Evolutionary conservation across 2,888 invertebrate genomes (phyloP).

Genomic region (Ischnus inquisitorius): DNA sequence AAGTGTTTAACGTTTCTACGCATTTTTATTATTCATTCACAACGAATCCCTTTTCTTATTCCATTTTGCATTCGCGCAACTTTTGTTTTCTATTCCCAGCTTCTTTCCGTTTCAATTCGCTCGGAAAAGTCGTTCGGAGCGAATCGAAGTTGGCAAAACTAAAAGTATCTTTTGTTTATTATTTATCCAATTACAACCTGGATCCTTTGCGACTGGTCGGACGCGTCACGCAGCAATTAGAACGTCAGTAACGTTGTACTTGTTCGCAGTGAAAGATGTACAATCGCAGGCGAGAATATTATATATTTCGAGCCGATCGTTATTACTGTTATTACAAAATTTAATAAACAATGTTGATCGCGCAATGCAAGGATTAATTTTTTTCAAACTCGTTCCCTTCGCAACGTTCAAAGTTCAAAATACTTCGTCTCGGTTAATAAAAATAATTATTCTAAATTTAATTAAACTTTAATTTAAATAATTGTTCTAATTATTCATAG

Average conservation of each 20-base stretch:
- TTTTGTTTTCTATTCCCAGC: neutral
- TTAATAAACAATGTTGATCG: too few relatives aligned
- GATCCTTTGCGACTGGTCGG: conserved; percentile 30
- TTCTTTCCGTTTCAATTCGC: neutral
- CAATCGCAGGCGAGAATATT: conserved; percentile 11
- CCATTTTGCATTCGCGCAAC: neutral
- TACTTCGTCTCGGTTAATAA: too few relatives aligned
- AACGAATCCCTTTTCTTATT: conserved; percentile 1
- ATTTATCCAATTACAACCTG: too few relatives aligned
- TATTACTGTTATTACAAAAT: too few relatives aligned
- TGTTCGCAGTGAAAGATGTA: neutral
- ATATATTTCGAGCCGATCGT: conserved; percentile 36
- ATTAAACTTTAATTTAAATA: too few relatives aligned
- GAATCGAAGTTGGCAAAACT: neutral
- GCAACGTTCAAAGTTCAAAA: too few relatives aligned
- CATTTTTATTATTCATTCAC: conserved; percentile 1
- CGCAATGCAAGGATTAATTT: too few relatives aligned
- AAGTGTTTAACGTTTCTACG: conserved; percentile 11
- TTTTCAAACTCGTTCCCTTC: too few relatives aligned
- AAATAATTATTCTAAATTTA: too few relatives aligned
- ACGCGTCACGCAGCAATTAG: conserved; percentile 34
- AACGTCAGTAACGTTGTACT: conserved; percentile 43
- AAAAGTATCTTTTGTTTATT: too few relatives aligned
- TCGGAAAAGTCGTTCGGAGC: neutral
- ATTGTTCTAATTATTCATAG: too few relatives aligned